Base-by-base conservation (phyloP, 2,888 invertebrate genomes). In the Limnephilus marmoratus region DNA sequence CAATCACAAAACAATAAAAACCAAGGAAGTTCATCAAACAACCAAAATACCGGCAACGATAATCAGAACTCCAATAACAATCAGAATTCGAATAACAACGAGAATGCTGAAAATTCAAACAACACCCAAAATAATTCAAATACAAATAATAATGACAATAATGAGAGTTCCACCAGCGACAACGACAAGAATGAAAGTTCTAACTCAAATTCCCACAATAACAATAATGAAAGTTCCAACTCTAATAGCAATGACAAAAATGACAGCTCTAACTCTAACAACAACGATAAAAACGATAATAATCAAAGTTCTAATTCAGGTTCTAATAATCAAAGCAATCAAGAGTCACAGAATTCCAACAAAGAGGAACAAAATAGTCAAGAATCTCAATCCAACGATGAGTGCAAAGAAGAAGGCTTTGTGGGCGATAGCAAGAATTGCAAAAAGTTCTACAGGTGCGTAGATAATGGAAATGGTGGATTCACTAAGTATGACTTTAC, bases 401-500 rank as follows among this genome's bases (percentile, higher is more conserved):
- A 94, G 93, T 96, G 96, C 94, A 94, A 94, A 34, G 94, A 95
- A 89, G 96, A 96, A 94, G 96, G 96, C 24, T 96, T 95, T 94
- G 95, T 95, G 94, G 95, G 95, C 9, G 95, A 96, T 93, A 94
- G 95, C 94, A 95, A 95, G 81, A 95, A 96, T 93, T 97, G 96
- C 94, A 95, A 94, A 92, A 95, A 95, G 94, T 96, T 96, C 94
- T 96, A 96, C 92, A 94, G 96, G 93, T 96, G 96, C 94, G 96
- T 96, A 31, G 94, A 95, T 93, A 95, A 96, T 94, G 96, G 96
- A 45, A 94, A 95, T 93, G 95, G 95, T n/a, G 95, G 95, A 29
- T 96, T 95, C 87, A 96, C 95, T 5, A 96, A 96, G 94, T 96
- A 96, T 94, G 96, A 96, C 85, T 97, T 96, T 94, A 94, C 95